These are phyloP conservation scores for Torymus auratus DNA, from an alignment of 2,888 invertebrate species.

Conservation along the genomic window DNA sequence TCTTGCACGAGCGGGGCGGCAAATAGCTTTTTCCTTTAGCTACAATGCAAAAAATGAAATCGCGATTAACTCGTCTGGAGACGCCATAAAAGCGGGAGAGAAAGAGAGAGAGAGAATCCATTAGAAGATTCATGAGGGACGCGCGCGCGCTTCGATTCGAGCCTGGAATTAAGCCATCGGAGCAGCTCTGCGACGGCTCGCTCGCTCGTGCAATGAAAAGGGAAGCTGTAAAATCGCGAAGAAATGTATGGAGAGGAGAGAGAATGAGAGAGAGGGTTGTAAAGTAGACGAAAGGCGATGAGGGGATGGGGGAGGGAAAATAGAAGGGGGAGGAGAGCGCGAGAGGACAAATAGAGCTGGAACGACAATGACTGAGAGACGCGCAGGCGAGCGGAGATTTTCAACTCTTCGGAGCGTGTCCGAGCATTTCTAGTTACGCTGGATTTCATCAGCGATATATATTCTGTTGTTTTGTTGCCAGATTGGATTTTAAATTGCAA, in stretches of 20 bases:
- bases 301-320: no score
- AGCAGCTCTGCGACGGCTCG: no score
- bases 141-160: conserved; percentile 8
- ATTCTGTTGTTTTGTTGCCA: no score
- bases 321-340: no score
- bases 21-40: conserved; percentile 27
- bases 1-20: conserved; percentile 2
- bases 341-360: no score
- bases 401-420: no score
- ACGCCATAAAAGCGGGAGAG: conserved; percentile 25
- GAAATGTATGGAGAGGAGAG: conserved; percentile 52
- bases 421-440: no score
- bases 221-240: conserved; percentile 46
- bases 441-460: no score
- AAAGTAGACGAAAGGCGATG: no score
- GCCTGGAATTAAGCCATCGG: conserved; percentile 47
- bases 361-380: no score
- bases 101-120: conserved; percentile 14
- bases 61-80: conserved; percentile 28
- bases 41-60: conserved; percentile 31
- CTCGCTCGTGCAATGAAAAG: conserved; percentile 22
- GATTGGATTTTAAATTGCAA: no score
- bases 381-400: no score
- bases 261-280: conserved; percentile 13
- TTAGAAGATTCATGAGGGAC: conserved; percentile 45